Base-by-base conservation (phyloP, 1,140 invertebrate species). In the Diplogasteroides magnus region DNA sequence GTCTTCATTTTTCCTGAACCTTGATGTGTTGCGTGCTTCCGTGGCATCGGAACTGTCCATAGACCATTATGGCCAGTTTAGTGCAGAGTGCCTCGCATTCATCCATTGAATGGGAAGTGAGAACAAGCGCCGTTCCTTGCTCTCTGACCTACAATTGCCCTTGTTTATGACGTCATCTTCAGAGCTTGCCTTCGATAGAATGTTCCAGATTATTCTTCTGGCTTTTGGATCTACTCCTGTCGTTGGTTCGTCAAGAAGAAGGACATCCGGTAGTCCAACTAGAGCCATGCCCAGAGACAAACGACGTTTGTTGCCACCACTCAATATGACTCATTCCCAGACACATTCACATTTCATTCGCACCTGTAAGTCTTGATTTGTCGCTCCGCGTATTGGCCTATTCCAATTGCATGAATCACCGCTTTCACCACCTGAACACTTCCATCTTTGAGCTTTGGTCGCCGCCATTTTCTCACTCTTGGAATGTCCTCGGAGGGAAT, bases 11-110 rank as follows among this genome's bases (percentile, higher is more conserved):
- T n/a, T n/a, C n/a, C n/a, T n/a, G n/a, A n/a, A n/a, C 37, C 74
- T 90, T 89, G 19, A 91, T 85, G 72, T 89, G 87, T 57, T 89
- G 87, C 87, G 89, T 86, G 31, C 86, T 87, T 15, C 89, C 90
- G 57, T 90, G 84, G 74, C 90, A 90, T 67, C 86, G 87, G 71
- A 93, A 87, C 67, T 89, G 86, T 0, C 70, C 92, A 80, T 89
- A 89, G 19, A 78, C 78, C 81, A 82, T 83, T 19, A 82, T 83
- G 15, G 78, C 78, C 28, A 82, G 32, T 61, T 69, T 61, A 2
- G 78, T 78, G 56, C 82, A 82, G 1, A 82, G 68, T 25, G 81
- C 83, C 65, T 83, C 82, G 61, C 75, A 81, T 64, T 83, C 81
- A 71, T 83, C 81, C 82, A 83, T 83, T 31, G 73, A 73, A 66